Percentiles rank a stretch among this genome's conserved stretches.
Evolutionary conservation across 2,113 vertebrate genomes (phyloP).

Genomic region (Cromileptes altivelis): DNA sequence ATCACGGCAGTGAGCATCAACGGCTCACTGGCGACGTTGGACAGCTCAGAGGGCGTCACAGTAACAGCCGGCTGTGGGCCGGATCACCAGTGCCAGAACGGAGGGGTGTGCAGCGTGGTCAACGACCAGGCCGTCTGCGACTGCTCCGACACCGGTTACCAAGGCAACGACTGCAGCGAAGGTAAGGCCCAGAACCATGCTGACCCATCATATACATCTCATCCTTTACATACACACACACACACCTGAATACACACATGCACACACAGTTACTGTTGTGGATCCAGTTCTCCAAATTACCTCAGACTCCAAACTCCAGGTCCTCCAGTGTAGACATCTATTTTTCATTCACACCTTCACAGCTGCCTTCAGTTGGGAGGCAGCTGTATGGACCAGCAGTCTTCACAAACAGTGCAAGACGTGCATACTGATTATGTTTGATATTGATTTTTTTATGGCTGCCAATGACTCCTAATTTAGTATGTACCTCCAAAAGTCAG

Average conservation of each 20-base stretch:
- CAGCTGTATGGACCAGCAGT: slow-evolving; percentile 45
- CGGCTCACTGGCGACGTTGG: slow-evolving; percentile 82
- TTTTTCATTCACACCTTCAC: slow-evolving; percentile 65
- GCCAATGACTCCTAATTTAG: slow-evolving; percentile 54
- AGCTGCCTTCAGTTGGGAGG: slow-evolving; percentile 37
- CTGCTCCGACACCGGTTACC: slow-evolving; percentile 96
- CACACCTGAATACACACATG: slow-evolving; percentile 16
- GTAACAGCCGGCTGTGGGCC: slow-evolving; percentile 88
- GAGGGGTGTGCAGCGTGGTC: slow-evolving; percentile 96
- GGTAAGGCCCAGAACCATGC: slow-evolving; percentile 89
- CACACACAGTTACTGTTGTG: slow-evolving; percentile 15
- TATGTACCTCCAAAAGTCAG: slow-evolving; percentile 38
- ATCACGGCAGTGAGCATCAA: slow-evolving; percentile 93
- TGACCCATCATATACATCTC: slow-evolving; percentile 78
- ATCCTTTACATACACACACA: slow-evolving; percentile 53
- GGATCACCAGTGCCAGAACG: slow-evolving; percentile 94
- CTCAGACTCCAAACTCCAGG: slow-evolving; percentile 19
- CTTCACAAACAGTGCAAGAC: slow-evolving; percentile 66
- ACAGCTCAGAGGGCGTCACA: slow-evolving; percentile 91
- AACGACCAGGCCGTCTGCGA: slow-evolving; percentile 94
- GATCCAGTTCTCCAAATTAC: slow-evolving; percentile 17
- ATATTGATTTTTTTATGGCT: slow-evolving; percentile 69
- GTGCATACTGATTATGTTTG: slow-evolving; percentile 64
- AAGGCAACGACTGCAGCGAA: slow-evolving; percentile 99
- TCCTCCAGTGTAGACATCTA: slow-evolving; percentile 38